Evolutionary conservation across 2,797 vertebrate species (phyloP).

Genomic region (Chromis chromis): DNA sequence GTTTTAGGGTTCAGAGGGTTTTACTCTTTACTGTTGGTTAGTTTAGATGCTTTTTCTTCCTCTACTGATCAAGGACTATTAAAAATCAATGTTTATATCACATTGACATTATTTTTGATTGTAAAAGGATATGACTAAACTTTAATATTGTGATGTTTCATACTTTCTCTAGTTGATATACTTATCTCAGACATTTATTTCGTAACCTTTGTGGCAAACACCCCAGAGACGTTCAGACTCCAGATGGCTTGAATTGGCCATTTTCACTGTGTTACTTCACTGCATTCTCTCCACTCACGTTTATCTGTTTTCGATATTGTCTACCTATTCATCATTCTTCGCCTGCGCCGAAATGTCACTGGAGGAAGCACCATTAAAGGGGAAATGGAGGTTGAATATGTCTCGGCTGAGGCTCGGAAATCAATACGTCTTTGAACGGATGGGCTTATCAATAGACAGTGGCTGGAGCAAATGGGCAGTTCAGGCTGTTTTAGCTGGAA

Average conservation of each 20-base stretch:
- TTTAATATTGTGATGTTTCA: slow-evolving; percentile 12
- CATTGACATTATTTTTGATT: no score
- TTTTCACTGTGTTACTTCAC: slow-evolving; percentile 48
- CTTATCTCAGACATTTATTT: slow-evolving; percentile 7
- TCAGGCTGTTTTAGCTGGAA: slow-evolving; percentile 47
- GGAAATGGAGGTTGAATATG: slow-evolving; percentile 78
- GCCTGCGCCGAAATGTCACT: slow-evolving; percentile 67
- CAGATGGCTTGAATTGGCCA: slow-evolving; percentile 18
- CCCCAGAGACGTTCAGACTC: slow-evolving; percentile 19
- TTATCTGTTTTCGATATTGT: slow-evolving; percentile 72
- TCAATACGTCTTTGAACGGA: slow-evolving; percentile 77
- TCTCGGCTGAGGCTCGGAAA: slow-evolving; percentile 67
- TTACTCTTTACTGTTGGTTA: not conserved
- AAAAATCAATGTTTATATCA: no score
- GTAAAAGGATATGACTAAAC: not conserved
- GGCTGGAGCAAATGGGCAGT: slow-evolving; percentile 61
- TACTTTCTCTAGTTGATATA: slow-evolving; percentile 6
- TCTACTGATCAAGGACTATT: no score
- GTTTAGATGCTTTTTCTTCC: not conserved
- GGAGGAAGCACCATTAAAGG: slow-evolving; percentile 73
- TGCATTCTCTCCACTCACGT: slow-evolving; percentile 50
- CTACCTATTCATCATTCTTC: slow-evolving; percentile 64
- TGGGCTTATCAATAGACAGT: slow-evolving; percentile 74
- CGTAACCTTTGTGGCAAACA: slow-evolving; percentile 23
- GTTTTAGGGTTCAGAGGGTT: no score